Evolutionary conservation across 2,797 vertebrate genomes (phyloP), one percentile per base, ranked within the genome.

Genomic region (Pangasius mekongensis): DNA sequence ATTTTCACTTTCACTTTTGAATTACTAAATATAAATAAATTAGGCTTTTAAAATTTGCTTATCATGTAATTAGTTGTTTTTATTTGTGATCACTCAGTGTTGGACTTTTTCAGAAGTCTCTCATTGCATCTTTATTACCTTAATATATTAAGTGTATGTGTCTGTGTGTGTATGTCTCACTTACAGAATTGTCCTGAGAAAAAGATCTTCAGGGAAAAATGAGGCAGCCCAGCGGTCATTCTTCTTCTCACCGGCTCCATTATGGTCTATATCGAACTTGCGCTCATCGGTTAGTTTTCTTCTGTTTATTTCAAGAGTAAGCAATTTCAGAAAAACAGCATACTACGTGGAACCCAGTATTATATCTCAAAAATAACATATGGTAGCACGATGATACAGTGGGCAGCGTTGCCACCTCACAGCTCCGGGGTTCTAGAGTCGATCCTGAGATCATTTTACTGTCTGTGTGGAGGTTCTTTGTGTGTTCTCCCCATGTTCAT

Each of bases 221-320:
- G 56, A 56, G 9, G 52, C 49, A 66, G 1, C 52, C 52, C 49
- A 71, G 47, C 47, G 4, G 6, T 54, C 66, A 14, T 78, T 60
- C 78, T 71, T 73, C 69, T 49, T 87, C 67, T 39, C 86, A 49
- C 20, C 11, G 10, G 30, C 84, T 66, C 43, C 60, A 87, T 56
- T 56, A 10, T 84, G 64, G 62, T 83, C 82, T 77, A 27, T 81
- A 39, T 39, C 86, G 18, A 69, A 81, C 85, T 84, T 88, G 14
- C 43, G 52, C 24, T 77, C 74, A 84, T 86, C 84, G 78, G 86
- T 90, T 87, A 84, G 73, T 88, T 80, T 49, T 39, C 7, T 74
- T 85, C 80, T 81, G 24, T 87, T 52, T 71, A 8, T 58, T 78
- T 78, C 0, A 33, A 56, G 3, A 76, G 18, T 13, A 24, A 22